Evolutionary conservation across 2,888 invertebrate genomes (phyloP).

Genomic region (Criorhina ranunculi): DNA sequence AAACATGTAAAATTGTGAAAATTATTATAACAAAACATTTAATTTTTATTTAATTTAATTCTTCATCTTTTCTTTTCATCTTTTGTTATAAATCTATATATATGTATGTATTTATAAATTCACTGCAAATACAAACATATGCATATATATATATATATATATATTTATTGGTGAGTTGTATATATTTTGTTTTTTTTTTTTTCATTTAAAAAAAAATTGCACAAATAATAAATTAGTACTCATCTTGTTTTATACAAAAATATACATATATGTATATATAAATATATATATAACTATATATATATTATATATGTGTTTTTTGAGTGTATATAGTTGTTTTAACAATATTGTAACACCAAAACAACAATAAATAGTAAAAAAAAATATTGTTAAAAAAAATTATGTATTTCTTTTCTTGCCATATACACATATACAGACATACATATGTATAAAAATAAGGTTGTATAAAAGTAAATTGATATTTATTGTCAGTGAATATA

Average conservation of each 20-base stretch:
- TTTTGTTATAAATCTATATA: constrained; percentile 25
- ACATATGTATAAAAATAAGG: not conserved
- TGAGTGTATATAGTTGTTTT: constrained; percentile 9
- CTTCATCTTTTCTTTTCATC: not conserved
- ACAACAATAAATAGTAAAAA: constrained; percentile 3
- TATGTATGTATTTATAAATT: constrained; percentile 12
- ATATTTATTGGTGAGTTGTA: no score
- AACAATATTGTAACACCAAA: constrained; percentile 3
- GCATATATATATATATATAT: constrained; percentile 32
- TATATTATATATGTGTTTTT: no score
- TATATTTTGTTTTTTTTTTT: no score
- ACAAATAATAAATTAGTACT: constrained; percentile 50
- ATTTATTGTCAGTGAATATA: constrained; percentile 28
- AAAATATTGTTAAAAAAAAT: not conserved
- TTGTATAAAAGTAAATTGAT: constrained; percentile 5
- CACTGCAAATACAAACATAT: no score
- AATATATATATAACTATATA: not conserved
- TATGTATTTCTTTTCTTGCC: not conserved
- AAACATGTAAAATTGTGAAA: constrained; percentile 9
- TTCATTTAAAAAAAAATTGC: constrained; percentile 7
- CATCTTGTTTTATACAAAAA: constrained; percentile 12
- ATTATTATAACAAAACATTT: constrained; percentile 44
- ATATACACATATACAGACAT: constrained; percentile 17
- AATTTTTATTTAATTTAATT: constrained; percentile 38
- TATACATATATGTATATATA: constrained; percentile 4